These are phyloP conservation scores for Telmatochromis sp. DNA, from an alignment of 2,113 vertebrate genomes.

Conservation along the genomic window DNA sequence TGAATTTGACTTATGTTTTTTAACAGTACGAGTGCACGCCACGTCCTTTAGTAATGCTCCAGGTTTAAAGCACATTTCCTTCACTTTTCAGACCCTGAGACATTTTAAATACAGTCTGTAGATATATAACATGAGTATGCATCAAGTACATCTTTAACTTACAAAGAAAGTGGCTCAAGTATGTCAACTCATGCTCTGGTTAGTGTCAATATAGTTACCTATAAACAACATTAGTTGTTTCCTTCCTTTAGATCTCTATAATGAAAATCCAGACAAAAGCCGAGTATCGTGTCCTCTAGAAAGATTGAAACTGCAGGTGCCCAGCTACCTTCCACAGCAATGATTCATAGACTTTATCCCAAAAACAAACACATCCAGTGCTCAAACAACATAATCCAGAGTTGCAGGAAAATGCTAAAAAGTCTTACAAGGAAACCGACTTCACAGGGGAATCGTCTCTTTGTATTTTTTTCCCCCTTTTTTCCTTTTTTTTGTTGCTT, in stretches of 20 bases:
- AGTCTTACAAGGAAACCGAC: background rate
- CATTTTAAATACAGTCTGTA: background rate
- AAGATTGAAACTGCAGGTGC: background rate
- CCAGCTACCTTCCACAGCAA: constrained; percentile 4
- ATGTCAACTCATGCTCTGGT: background rate
- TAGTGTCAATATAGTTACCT: background rate
- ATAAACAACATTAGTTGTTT: background rate
- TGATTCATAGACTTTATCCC: background rate
- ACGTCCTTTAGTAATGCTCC: background rate
- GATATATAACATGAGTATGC: background rate
- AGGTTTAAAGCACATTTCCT: background rate
- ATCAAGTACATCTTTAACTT: background rate
- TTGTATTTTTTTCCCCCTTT: background rate
- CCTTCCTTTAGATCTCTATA: background rate
- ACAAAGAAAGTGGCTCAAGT: background rate
- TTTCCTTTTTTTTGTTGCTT: background rate
- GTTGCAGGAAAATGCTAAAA: constrained; percentile 14
- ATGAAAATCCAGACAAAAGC: background rate
- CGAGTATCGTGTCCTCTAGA: background rate
- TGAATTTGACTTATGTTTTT: background rate
- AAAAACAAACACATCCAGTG: background rate
- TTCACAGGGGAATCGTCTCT: background rate
- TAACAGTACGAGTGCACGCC: background rate
- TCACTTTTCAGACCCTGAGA: background rate
- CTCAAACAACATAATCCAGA: constrained; percentile 10